Base-by-base conservation (phyloP, 2,888 invertebrate species). In the Rapana venosa region DNA sequence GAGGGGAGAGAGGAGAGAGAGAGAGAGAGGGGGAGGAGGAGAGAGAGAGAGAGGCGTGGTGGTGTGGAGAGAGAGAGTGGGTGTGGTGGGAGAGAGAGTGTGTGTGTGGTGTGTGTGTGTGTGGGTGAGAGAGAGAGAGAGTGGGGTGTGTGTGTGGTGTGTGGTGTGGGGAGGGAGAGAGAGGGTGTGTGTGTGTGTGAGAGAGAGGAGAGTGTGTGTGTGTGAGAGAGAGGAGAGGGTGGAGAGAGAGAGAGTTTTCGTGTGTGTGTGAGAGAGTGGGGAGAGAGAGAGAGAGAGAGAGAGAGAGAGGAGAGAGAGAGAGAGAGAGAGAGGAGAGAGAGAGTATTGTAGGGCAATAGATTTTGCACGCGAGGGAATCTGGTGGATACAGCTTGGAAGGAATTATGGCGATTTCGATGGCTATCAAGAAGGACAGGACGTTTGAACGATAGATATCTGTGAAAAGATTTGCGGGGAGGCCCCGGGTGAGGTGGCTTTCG, bases 381-480 rank as follows among this genome's bases (percentile, higher is more conserved):
- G 22, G 70, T 17, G 17, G 70, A 22, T 13, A 22, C 70, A 5
- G 70, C 5, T 5, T 11, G 70, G 81, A 20, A 81, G 81, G 81
- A 81, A 36, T 81, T 81, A 81, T 81, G 81, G 81, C 35, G 81
- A 81, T 81, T 36, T 4, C 36, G 81, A 81, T 81, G 81, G 35
- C 22, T 81, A 81, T 81, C 81, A 36, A 36, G 36, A 36, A 36
- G 36, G 6, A 32, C 36, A 36, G 15, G 36, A 36, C 35, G 5
- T 20, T 20, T 4, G 8, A 35, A 20, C 20, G 77, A 0, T 4
- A 77, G 77, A 77, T 32, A 70, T 5, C 22, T 70, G 70, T 17
- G 70, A 26, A 15, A 58, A 15, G 15, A 15, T 13, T 8, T 58
- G 58, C 58, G 58, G 8, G 58, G 58, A 8, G 8, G 11, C 15